Conservation (phyloP, 2,113 vertebrate species). For the Lanius ludovicianus region DNA sequence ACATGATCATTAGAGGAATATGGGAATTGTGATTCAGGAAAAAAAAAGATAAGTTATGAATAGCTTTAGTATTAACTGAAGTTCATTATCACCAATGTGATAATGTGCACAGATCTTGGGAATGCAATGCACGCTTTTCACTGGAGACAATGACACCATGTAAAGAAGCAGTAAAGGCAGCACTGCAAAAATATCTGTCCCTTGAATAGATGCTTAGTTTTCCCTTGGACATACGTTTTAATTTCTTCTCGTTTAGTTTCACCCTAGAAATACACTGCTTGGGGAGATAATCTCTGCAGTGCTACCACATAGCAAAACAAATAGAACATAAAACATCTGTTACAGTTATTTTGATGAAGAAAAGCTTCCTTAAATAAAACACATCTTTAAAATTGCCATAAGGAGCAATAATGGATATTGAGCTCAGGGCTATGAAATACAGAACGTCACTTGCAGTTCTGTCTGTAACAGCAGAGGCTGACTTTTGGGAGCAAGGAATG, state of each 20-base stretch:
- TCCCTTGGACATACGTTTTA: neutral
- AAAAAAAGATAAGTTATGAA: neutral
- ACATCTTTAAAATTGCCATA: slow-evolving; percentile 40
- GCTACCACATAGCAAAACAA: slow-evolving; percentile 31
- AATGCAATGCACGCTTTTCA: neutral
- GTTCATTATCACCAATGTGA: neutral
- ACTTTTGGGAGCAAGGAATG: neutral
- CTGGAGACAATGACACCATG: neutral
- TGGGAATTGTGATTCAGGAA: neutral
- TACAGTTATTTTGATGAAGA: slow-evolving; percentile 5
- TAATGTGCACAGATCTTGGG: neutral
- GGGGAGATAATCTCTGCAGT: slow-evolving; percentile 17
- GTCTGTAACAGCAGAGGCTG: neutral
- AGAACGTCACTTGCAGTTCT: neutral
- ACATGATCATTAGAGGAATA: neutral
- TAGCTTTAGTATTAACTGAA: neutral
- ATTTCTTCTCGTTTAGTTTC: neutral
- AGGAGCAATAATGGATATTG: slow-evolving; percentile 11
- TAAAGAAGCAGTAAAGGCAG: neutral
- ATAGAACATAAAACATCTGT: slow-evolving; percentile 41
- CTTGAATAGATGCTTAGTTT: neutral
- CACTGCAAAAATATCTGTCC: neutral
- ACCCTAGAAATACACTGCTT: neutral
- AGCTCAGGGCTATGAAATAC: neutral
- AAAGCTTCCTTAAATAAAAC: slow-evolving; percentile 52